Percentiles rank a stretch among this genome's conserved stretches.
These are phyloP conservation scores for Euwallacea fornicatus DNA, from an alignment of 1,140 invertebrate species.

Conservation along the genomic window DNA sequence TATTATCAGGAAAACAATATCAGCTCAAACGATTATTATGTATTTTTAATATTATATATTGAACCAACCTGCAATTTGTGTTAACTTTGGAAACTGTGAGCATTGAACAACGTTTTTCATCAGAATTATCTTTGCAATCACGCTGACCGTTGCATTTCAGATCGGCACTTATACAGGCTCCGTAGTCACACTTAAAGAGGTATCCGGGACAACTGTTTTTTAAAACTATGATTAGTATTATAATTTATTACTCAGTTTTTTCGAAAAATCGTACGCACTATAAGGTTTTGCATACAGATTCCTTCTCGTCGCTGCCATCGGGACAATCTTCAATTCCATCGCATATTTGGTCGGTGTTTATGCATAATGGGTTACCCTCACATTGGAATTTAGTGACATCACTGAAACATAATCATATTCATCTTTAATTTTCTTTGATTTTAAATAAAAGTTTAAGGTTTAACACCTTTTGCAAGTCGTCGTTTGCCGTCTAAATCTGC, in stretches of 20 bases:
- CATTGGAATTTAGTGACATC: slow-evolving; percentile 35
- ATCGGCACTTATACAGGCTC: slow-evolving; percentile 57
- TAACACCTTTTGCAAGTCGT: too few relatives aligned
- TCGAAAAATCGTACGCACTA: not conserved
- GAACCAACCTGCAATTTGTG: slow-evolving; percentile 38
- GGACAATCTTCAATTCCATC: slow-evolving; percentile 64
- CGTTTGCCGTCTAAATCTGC: too few relatives aligned
- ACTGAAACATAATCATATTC: not conserved
- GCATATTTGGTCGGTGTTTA: slow-evolving; percentile 54
- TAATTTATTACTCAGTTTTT: not conserved
- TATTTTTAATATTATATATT: not conserved
- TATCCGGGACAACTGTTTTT: slow-evolving; percentile 44
- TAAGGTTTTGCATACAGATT: slow-evolving; percentile 24
- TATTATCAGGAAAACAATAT: too few relatives aligned
- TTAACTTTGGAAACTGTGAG: not conserved
- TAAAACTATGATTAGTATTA: not conserved
- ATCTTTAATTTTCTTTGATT: too few relatives aligned
- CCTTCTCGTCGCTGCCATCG: slow-evolving; percentile 69
- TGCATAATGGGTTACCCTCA: slow-evolving; percentile 32
- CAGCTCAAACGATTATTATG: not conserved
- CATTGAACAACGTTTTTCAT: slow-evolving; percentile 55
- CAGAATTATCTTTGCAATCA: slow-evolving; percentile 62
- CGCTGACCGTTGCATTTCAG: slow-evolving; percentile 59
- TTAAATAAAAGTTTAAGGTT: too few relatives aligned
- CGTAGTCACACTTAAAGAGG: slow-evolving; percentile 58